Evolutionary conservation across 1,140 invertebrate genomes (phyloP), one percentile per base, ranked within the genome.

Genomic region (Anastrepha ludens): DNA sequence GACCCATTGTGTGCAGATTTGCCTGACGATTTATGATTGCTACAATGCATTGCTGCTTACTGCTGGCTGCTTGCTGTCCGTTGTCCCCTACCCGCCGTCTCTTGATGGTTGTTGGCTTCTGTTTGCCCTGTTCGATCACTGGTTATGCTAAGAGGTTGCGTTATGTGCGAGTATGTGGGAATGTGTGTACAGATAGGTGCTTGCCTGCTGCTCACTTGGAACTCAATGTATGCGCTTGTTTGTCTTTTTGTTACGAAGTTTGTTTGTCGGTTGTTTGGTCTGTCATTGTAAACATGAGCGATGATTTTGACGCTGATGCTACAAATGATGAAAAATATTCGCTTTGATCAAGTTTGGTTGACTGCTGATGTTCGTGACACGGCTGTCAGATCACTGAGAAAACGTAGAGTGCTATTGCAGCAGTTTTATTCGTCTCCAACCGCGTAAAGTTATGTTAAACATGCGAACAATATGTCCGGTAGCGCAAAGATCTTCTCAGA

Each of bases 251-350:
- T 81, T 9, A 5, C 55, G 50, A 50, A 81, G 9, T 41, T 74
- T 70, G 86, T 67, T 78, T 59, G 55, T 87, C 65, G 50, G 47
- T 9, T 9, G 50, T 47, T 39, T 67, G 29, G 70, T 88, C 88
- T 88, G 92, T 92, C 91, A 92, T 92, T 91, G 89, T 92, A 92
- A 92, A 92, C 91, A 92, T 92, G 91, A 92, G 91, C 91, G 92
- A 92, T 92, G 90, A 91, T 92, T 90, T 91, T 92, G 91, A 92
- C 91, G 91, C 91, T 92, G 91, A 92, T 92, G 90, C 91, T 91
- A 92, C 91, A 92, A 92, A 92, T 92, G 91, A 92, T 92, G 91
- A 92, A 92, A 90, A 92, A 91, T 91, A 92, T 90, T 90, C 29
- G 85, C 85, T 62, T 62, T 86, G 85, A 86, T 86, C 41, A 44